These are phyloP conservation scores for Mycteria americana DNA, from an alignment of 2,797 vertebrate species.

Conservation along the genomic window DNA sequence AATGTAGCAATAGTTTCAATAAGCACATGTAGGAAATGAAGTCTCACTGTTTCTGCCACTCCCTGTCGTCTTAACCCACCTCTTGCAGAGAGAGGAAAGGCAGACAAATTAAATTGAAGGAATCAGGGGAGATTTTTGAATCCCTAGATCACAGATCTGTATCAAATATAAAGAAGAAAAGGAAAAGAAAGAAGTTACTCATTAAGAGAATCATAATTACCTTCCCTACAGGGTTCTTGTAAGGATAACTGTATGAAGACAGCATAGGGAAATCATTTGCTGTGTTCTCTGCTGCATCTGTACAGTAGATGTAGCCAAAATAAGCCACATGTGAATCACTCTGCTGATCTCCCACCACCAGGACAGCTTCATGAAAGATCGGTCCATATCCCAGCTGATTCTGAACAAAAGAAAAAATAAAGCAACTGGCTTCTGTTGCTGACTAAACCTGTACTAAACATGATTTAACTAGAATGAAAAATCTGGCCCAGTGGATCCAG, in stretches of 20 bases:
- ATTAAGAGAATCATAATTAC: neutral
- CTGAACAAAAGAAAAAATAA: neutral
- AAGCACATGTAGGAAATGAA: neutral
- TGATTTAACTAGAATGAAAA: neutral
- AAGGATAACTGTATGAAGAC: neutral
- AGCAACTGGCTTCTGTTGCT: neutral
- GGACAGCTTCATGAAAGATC: neutral
- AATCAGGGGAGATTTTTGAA: neutral
- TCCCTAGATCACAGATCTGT: neutral
- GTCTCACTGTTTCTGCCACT: rapidly evolving
- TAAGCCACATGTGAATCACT: neutral
- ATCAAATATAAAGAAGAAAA: neutral
- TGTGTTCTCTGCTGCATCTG: neutral
- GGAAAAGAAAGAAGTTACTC: neutral
- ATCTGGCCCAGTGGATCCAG: neutral
- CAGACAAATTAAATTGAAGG: neutral
- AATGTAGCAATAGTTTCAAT: neutral
- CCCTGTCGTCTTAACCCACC: neutral
- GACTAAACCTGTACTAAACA: neutral
- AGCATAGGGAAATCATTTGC: neutral
- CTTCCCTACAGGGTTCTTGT: neutral
- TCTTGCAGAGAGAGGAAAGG: neutral
- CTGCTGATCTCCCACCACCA: rapidly evolving
- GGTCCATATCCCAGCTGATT: neutral
- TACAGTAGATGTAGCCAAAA: neutral